Evolutionary conservation across 2,888 invertebrate species (phyloP).

Genomic region (Drosophila kanekoi): DNA sequence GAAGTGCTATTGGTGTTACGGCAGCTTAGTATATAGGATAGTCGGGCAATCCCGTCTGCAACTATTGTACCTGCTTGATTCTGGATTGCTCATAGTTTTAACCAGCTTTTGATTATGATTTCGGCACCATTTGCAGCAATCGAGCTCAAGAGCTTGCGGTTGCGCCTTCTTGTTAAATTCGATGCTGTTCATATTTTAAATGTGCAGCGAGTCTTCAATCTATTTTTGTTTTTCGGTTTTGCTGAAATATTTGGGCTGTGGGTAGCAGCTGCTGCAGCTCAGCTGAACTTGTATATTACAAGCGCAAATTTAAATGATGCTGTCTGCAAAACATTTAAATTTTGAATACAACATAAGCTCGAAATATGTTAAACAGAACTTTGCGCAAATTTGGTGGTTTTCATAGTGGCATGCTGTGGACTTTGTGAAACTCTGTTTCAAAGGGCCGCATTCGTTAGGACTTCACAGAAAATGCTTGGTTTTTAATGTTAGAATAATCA

Average conservation of each 20-base stretch:
- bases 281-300: not conserved
- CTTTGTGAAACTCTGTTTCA: too few relatives aligned
- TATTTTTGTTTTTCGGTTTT: conserved; percentile 24
- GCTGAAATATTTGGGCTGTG: conserved; percentile 5
- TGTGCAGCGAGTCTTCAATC: conserved; percentile 8
- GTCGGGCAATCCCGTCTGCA: not conserved
- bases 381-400: not conserved
- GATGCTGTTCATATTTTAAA: conserved; percentile 33
- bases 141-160: conserved; percentile 52
- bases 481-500: too few relatives aligned
- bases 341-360: not conserved
- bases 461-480: too few relatives aligned
- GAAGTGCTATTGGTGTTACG: too few relatives aligned
- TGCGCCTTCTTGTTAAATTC: conserved; percentile 64
- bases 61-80: not conserved
- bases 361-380: not conserved
- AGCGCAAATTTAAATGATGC: conserved; percentile 5
- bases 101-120: conserved; percentile 37
- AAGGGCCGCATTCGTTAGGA: too few relatives aligned
- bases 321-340: not conserved
- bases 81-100: conserved; percentile 1
- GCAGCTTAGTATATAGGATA: not conserved
- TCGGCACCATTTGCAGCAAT: conserved; percentile 25
- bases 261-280: conserved; percentile 22
- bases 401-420: too few relatives aligned